phyloP scores from a whole-genome alignment of 2,113 vertebrate species.

The Chloropsis hardwickii region DNA sequence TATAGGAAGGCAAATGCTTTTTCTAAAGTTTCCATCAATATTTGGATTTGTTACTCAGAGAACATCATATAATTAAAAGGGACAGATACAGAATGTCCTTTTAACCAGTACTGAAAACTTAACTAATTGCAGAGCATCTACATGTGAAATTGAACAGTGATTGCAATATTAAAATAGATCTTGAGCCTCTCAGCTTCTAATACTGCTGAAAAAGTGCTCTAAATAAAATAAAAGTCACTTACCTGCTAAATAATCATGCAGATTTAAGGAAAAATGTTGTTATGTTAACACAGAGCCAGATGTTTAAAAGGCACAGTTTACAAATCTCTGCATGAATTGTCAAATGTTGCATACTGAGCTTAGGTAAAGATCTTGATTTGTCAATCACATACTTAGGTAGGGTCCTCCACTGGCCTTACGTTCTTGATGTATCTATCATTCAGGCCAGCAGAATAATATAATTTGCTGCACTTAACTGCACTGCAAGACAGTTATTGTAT shows the following conservation, averaged over 20 bases:
- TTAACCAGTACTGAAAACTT: slow-evolving; percentile 49
- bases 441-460: slow-evolving; percentile 50
- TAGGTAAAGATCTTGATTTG: slow-evolving; percentile 76
- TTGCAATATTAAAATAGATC: slow-evolving; percentile 58
- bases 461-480: slow-evolving; percentile 44
- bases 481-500: slow-evolving; percentile 15
- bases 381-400: slow-evolving; percentile 74
- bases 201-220: slow-evolving; percentile 79
- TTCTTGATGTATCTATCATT: slow-evolving; percentile 31
- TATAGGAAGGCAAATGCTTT: slow-evolving; percentile 44
- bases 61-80: slow-evolving; percentile 28
- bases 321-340: slow-evolving; percentile 64
- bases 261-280: slow-evolving; percentile 59
- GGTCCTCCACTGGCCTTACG: slow-evolving; percentile 35
- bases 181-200: slow-evolving; percentile 74
- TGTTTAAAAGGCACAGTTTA: slow-evolving; percentile 78
- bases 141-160: slow-evolving; percentile 57
- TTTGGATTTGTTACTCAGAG: slow-evolving; percentile 47
- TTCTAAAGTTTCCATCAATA: slow-evolving; percentile 35
- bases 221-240: slow-evolving; percentile 58
- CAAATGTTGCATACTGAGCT: slow-evolving; percentile 74
- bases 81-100: slow-evolving; percentile 59
- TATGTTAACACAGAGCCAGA: slow-evolving; percentile 57
- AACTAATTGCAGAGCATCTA: slow-evolving; percentile 54
- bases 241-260: slow-evolving; percentile 66